Base-by-base conservation (phyloP, 2,888 invertebrate genomes). In the Siphlonurus alternatus region DNA sequence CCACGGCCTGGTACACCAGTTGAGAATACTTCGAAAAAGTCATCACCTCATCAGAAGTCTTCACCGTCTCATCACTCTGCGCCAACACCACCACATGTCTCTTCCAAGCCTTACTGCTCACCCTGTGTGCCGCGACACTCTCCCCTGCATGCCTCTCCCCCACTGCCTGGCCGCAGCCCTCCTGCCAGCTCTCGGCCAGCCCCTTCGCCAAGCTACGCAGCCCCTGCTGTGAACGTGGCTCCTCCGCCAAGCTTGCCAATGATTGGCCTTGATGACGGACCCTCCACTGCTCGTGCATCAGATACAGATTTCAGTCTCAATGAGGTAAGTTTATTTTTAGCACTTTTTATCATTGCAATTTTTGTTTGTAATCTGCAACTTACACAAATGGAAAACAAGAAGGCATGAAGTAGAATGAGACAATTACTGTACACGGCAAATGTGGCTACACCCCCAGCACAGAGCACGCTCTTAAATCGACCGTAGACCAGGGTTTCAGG, bases 201-300 rank as follows among this genome's bases (percentile, higher is more conserved):
- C 83, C 69, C 78, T 78, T 64, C 82, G 81, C 68, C 82, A 82
- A 69, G 70, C 71, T 61, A 68, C 66, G 88, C 68, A 88, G 85
- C 70, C 51, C 63, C 23, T 59, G 15, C 53, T 38, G 25, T 64
- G 61, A 63, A 65, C 66, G n/a, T 65, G 64, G 23, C 64, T 61
- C 59, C 53, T 62, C 59, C 64, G 3, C 56, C 61, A 78, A 86
- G 77, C 70, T 70, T 77, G 67, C 88, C 89, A 3, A 84, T 88
- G 83, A 87, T 88, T 68, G 85, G 86, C 59, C 76, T 85, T 66
- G 86, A 86, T 72, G 86, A 86, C 70, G 76, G 67, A 66, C 63
- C 67, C 68, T 61, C 67, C 64, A 62, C 66, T 65, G 65, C 65
- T 66, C 64, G 67, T 66, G 38, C 68, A 65, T 25, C 67, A 66